phyloP scores from a whole-genome alignment of 2,888 invertebrate species.

The Drosophila paramelanica region DNA sequence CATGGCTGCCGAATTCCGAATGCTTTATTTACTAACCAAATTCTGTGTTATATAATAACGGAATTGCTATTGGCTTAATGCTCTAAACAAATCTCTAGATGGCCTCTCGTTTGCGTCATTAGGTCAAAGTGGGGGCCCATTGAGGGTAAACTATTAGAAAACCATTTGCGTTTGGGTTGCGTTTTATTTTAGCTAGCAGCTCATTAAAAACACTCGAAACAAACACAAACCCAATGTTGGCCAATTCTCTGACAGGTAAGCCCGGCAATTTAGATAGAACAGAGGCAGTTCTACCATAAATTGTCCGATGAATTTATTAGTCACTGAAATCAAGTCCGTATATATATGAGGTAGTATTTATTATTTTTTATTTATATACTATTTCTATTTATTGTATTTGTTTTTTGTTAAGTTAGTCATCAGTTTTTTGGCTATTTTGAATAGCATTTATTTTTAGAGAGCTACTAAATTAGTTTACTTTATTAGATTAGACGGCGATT shows the following conservation, averaged over 20 bases:
- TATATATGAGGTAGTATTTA: constrained; percentile 15
- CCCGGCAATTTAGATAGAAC: constrained; percentile 14
- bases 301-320: constrained; percentile 43
- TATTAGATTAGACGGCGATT: constrained; percentile 49
- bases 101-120: constrained; percentile 50
- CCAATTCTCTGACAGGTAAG: constrained; percentile 36
- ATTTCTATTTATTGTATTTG: not conserved
- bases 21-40: constrained; percentile 45
- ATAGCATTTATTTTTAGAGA: constrained; percentile 45
- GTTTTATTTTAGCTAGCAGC: constrained; percentile 50
- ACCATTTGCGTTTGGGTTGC: constrained; percentile 30
- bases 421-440: constrained; percentile 38
- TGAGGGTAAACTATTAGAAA: constrained; percentile 45
- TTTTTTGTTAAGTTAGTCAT: constrained; percentile 34
- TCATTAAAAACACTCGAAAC: constrained; percentile 43
- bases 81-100: constrained; percentile 40
- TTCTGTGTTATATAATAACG: constrained; percentile 42
- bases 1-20: constrained; percentile 36
- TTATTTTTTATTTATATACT: constrained; percentile 7
- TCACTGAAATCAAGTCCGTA: constrained; percentile 19
- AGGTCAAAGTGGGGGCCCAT: constrained; percentile 32
- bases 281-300: constrained; percentile 24
- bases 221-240: constrained; percentile 10
- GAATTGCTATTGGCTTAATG: constrained; percentile 8
- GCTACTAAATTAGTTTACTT: constrained; percentile 57